Evolutionary conservation across 2,888 invertebrate genomes (phyloP), one percentile per base, ranked within the genome.

Genomic region (Gortyna flavago): DNA sequence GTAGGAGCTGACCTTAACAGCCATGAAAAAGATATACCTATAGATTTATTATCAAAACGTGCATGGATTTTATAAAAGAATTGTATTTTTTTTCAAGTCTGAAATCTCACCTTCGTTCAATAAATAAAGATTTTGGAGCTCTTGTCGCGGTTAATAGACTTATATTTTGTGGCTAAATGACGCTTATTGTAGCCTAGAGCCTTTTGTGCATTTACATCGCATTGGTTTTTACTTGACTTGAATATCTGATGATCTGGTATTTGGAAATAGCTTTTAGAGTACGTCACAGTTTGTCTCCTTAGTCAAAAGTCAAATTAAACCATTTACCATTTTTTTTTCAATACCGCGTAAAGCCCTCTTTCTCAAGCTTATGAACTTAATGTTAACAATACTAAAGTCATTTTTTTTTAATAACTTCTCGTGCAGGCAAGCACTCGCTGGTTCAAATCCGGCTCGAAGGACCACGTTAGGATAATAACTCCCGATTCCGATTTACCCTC

Each of bases 101-200:
- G 29, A 1, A 35, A 41, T 29, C 35, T 35, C 70, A 65, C 54
- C 61, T 67, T 59, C 38, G 59, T 44, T 57, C 67, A 68, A 73
- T 83, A 83, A 79, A 83, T 68, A 75, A 48, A 71, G 35, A 44
- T 21, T 64, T 65, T 66, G 8, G 18, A 59, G 71, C 61, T 69
- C 71, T 64, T 54, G 38, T 51, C 59, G 41, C 29, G 73, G 76
- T 76, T 83, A 76, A 80, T 73, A 25, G 76, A 65, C 61, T 76
- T 72, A 76, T 72, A 80, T 83, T 76, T 83, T 76, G 41, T 21
- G 16, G 59, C 35, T 73, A 80, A 79, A 73, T 64, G 75, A 79
- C 66, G 64, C 69, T 65, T 79, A 73, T 71, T 71, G 71, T 76
- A 35, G 64, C 48, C n/a, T 44, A 6, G 48, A 79, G 54, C 54